Evolutionary conservation across 2,797 vertebrate genomes (phyloP).

Genomic region (Hydrolagus colliei): DNA sequence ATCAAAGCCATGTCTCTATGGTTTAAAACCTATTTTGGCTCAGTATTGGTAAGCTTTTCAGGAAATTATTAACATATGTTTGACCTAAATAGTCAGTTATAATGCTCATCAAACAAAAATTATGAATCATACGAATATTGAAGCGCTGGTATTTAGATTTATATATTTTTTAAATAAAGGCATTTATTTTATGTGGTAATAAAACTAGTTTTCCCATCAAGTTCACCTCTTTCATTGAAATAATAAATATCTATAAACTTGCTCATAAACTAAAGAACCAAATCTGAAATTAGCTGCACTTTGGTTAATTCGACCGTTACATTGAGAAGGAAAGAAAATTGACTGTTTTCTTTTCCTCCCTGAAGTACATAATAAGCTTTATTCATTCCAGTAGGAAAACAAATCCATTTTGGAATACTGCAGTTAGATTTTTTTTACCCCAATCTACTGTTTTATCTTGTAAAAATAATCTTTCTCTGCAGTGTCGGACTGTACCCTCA

Average conservation of each 20-base stretch:
- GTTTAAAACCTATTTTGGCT: constrained; percentile 7
- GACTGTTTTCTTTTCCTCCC: no score
- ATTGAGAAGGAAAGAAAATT: no score
- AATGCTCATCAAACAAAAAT: constrained; percentile 4
- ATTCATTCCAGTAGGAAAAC: no score
- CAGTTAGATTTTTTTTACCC: no score
- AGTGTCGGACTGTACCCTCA: no score
- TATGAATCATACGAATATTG: background rate
- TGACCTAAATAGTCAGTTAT: background rate
- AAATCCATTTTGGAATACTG: no score
- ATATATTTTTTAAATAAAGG: background rate
- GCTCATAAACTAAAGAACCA: no score
- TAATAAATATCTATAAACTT: background rate
- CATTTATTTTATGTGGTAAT: background rate
- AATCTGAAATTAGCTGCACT: no score
- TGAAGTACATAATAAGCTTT: no score
- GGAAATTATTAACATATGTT: constrained; percentile 28
- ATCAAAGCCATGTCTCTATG: background rate
- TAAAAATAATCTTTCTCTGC: no score
- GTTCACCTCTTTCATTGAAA: background rate
- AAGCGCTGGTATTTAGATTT: background rate
- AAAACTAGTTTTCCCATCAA: background rate
- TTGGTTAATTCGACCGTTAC: no score
- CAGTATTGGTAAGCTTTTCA: background rate
- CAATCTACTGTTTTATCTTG: no score